Evolutionary conservation across 2,113 vertebrate genomes (phyloP).

Genomic region (Chionodraco myersi): DNA sequence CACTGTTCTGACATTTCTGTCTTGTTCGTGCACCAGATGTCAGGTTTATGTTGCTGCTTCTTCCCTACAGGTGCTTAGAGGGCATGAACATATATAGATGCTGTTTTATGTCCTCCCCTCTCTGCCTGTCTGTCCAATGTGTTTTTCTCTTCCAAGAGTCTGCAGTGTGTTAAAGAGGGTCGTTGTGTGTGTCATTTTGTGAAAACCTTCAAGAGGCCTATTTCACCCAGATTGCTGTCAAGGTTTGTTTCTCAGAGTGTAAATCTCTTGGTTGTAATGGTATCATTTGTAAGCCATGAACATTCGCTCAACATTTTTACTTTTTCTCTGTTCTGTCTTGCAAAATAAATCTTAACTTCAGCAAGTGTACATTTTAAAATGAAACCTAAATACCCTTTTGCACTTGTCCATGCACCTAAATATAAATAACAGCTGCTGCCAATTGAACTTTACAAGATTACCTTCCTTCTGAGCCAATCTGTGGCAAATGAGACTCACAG

Average conservation of each 20-base stretch:
- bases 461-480: slow-evolving; percentile 4
- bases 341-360: neutral
- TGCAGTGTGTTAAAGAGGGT: slow-evolving; percentile 24
- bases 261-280: slow-evolving; percentile 3
- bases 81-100: slow-evolving; percentile 10
- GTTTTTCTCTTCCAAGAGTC: slow-evolving; percentile 21
- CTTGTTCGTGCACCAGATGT: slow-evolving; percentile 34
- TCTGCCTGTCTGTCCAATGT: slow-evolving; percentile 9
- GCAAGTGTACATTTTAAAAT: neutral
- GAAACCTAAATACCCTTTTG: neutral
- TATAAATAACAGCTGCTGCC: slow-evolving; percentile 14
- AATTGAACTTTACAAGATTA: slow-evolving; percentile 5
- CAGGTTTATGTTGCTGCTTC: slow-evolving; percentile 14
- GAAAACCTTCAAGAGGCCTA: slow-evolving; percentile 9
- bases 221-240: neutral
- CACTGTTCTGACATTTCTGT: slow-evolving; percentile 52
- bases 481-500: slow-evolving; percentile 11
- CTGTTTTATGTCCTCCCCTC: slow-evolving; percentile 1
- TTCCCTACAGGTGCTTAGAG: slow-evolving; percentile 32
- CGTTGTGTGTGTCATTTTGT: slow-evolving; percentile 36
- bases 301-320: neutral
- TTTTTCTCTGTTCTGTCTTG: neutral
- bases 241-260: neutral
- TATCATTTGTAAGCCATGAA: neutral
- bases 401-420: neutral